phyloP scores from a whole-genome alignment of 1,140 invertebrate genomes.

The Monochamus saltuarius region DNA sequence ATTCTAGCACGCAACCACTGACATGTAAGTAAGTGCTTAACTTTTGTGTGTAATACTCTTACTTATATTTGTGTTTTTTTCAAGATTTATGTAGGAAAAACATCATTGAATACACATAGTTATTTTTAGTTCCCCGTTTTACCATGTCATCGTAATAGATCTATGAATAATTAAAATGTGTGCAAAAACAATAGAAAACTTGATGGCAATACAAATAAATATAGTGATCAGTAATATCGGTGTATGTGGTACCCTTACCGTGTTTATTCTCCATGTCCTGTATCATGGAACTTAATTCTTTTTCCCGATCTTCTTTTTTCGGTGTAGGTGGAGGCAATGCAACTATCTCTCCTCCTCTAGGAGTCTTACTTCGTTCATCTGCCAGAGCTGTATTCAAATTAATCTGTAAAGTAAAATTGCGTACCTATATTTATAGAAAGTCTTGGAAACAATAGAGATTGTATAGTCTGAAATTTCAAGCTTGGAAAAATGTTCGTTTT shows the following conservation, averaged over 20 bases:
- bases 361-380: constrained; percentile 45
- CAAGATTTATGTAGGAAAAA: too few relatives aligned
- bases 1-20: not conserved
- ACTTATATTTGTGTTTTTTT: too few relatives aligned
- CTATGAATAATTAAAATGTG: too few relatives aligned
- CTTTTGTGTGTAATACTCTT: not conserved
- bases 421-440: not conserved
- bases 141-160: too few relatives aligned
- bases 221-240: too few relatives aligned
- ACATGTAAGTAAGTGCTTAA: not conserved
- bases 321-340: constrained; percentile 44
- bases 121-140: too few relatives aligned
- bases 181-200: too few relatives aligned
- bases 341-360: constrained; percentile 35
- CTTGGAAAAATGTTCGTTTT: too few relatives aligned
- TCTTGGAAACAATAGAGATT: not conserved
- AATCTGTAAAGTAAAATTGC: constrained; percentile 45
- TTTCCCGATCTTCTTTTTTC: constrained; percentile 53
- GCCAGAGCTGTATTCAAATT: constrained; percentile 51
- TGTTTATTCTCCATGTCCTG: constrained; percentile 78
- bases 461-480: too few relatives aligned
- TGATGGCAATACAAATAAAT: too few relatives aligned
- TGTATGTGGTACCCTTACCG: constrained; percentile 57
- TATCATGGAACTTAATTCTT: constrained; percentile 70
- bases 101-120: too few relatives aligned